Conservation (phyloP, 2,888 invertebrate genomes). For the Dioctria linearis region DNA sequence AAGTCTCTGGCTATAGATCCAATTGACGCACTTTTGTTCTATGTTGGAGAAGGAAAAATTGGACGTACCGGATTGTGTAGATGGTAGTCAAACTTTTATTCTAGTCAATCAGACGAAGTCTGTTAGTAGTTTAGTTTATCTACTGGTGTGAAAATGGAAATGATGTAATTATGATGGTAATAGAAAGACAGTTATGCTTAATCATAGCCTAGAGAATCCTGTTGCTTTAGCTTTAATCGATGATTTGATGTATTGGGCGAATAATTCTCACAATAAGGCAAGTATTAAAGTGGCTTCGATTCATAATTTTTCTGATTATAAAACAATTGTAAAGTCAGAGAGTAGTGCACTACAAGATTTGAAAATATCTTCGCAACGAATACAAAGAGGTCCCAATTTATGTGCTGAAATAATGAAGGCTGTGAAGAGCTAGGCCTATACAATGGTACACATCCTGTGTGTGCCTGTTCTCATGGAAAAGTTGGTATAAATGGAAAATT, state of each 20-base stretch:
- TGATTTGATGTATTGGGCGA: conserved; percentile 83
- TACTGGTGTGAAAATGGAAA: conserved; percentile 87
- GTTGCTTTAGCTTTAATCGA: conserved; percentile 78
- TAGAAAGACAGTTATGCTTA: conserved; percentile 72
- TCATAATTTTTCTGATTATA: conserved; percentile 74
- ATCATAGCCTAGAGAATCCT: conserved; percentile 75
- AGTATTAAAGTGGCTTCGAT: conserved; percentile 78
- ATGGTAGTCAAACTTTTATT: conserved; percentile 72
- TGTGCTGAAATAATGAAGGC: conserved; percentile 79
- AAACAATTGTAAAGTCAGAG: conserved; percentile 74
- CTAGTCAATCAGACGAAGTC: conserved; percentile 68
- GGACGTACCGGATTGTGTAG: conserved; percentile 80
- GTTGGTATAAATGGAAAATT: conserved; percentile 77
- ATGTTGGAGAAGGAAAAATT: conserved; percentile 80
- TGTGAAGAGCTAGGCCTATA: conserved; percentile 87
- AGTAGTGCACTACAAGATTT: conserved; percentile 82
- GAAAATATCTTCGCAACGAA: conserved; percentile 74
- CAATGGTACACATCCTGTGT: conserved; percentile 78
- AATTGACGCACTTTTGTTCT: conserved; percentile 79
- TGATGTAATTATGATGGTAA: conserved; percentile 82
- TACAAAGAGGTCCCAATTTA: conserved; percentile 76
- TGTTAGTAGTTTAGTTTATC: conserved; percentile 71
- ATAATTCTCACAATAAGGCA: conserved; percentile 74
- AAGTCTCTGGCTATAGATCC: conserved; percentile 79
- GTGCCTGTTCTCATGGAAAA: conserved; percentile 88